phyloP scores from a whole-genome alignment of 2,797 vertebrate genomes.

The Amblyraja radiata region DNA sequence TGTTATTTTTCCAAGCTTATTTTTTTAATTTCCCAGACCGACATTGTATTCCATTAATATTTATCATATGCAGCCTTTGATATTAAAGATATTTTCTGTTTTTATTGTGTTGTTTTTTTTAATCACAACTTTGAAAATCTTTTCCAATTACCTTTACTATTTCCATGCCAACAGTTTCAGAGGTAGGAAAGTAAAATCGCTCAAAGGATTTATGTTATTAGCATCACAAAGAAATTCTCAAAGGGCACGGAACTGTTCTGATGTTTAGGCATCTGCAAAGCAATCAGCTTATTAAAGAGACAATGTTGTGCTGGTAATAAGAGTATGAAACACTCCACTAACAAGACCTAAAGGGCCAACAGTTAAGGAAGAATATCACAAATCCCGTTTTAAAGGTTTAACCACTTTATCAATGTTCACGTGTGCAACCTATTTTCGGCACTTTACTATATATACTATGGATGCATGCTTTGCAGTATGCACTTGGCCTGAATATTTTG shows the following conservation, averaged over 20 bases:
- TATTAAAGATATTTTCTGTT: conserved; percentile 34
- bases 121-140: conserved; percentile 29
- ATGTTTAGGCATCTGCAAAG: conserved; percentile 24
- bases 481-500: not conserved
- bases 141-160: conserved; percentile 33
- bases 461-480: not conserved
- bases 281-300: conserved; percentile 24
- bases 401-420: not conserved
- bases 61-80: conserved; percentile 32
- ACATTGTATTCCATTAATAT: conserved; percentile 29
- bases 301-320: not conserved
- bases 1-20: conserved; percentile 16
- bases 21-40: conserved; percentile 16
- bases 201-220: conserved; percentile 36
- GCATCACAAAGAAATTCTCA: conserved; percentile 35
- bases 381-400: conserved; percentile 16
- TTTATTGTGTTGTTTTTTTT: not conserved
- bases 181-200: conserved; percentile 26
- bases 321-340: not conserved
- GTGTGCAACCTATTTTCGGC: not conserved
- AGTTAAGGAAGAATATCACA: not conserved
- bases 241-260: conserved; percentile 3
- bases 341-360: not conserved
- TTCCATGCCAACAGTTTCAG: conserved; percentile 33
- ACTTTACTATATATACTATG: not conserved